phyloP scores from a whole-genome alignment of 2,113 vertebrate genomes.

The Oryzias melastigma region DNA sequence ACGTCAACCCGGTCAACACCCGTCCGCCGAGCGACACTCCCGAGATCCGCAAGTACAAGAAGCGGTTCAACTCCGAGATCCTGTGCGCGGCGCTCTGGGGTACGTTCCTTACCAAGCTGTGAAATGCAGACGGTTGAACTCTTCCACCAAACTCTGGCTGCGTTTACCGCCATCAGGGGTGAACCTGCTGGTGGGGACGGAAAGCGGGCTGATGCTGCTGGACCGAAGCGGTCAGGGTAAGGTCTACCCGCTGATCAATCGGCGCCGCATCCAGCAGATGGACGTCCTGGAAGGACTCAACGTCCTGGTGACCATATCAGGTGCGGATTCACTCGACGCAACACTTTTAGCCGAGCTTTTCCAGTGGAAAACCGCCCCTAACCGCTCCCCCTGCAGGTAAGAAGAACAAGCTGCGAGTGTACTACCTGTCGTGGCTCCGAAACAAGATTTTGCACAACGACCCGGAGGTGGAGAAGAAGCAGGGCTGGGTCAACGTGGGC shows the following conservation, averaged over 20 bases:
- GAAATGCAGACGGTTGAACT: too few relatives aligned
- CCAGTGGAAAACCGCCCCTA: too few relatives aligned
- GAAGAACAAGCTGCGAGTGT: conserved; percentile 91
- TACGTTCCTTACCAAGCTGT: conserved; percentile 28
- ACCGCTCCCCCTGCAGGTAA: conserved; percentile 74
- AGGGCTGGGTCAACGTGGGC: conserved; percentile 90
- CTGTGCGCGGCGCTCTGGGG: conserved; percentile 95
- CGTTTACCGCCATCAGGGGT: conserved; percentile 78
- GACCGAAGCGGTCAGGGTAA: conserved; percentile 92
- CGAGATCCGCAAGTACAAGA: conserved; percentile 97
- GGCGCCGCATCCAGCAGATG: conserved; percentile 92
- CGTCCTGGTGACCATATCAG: conserved; percentile 93
- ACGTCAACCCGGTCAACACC: conserved; percentile 97
- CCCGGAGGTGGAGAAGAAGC: conserved; percentile 90
- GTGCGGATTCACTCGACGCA: conserved; percentile 21
- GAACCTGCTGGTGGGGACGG: conserved; percentile 92
- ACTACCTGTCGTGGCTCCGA: conserved; percentile 91
- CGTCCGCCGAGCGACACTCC: conserved; percentile 94
- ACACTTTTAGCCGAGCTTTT: too few relatives aligned
- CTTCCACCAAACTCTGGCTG: not conserved
- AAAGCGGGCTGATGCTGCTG: conserved; percentile 88
- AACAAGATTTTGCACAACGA: conserved; percentile 94
- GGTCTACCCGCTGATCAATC: conserved; percentile 88
- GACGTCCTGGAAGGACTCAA: conserved; percentile 94
- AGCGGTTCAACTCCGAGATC: conserved; percentile 97